Conservation (phyloP, 2,888 invertebrate species). For the Stratiomys singularior region DNA sequence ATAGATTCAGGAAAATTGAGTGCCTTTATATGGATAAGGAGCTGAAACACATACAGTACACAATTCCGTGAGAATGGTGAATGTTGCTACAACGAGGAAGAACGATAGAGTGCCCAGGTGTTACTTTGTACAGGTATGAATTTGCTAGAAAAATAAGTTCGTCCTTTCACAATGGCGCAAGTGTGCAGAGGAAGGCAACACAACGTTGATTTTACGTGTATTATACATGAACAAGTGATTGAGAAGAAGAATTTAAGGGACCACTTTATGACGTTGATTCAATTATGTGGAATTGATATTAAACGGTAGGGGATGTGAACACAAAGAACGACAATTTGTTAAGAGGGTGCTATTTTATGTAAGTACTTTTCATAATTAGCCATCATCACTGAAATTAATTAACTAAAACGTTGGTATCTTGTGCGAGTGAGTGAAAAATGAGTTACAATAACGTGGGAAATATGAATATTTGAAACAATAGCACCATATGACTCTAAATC, state of each 20-base stretch:
- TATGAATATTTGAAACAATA: too few relatives aligned
- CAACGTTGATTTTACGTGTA: background rate
- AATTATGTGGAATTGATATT: constrained; percentile 1
- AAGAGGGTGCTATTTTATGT: background rate
- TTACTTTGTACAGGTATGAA: background rate
- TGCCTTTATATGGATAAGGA: background rate
- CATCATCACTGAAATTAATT: background rate
- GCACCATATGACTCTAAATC: too few relatives aligned
- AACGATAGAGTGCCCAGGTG: background rate
- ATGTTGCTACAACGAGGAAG: background rate
- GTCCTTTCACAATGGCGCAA: background rate
- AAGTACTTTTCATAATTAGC: background rate
- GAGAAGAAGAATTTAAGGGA: background rate
- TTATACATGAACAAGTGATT: background rate
- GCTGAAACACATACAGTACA: too few relatives aligned
- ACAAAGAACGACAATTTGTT: background rate
- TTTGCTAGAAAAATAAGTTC: background rate
- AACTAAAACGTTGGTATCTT: too few relatives aligned
- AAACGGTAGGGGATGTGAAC: background rate
- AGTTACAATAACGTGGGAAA: too few relatives aligned
- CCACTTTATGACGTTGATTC: background rate
- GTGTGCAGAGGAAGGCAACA: background rate
- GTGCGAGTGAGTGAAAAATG: too few relatives aligned
- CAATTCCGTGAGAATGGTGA: background rate
- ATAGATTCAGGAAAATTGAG: constrained; percentile 14